A percentile compares a stretch with the other conserved stretches of the same genome.
phyloP scores from a whole-genome alignment of 2,797 vertebrate genomes.

The Oreortyx pictus region DNA sequence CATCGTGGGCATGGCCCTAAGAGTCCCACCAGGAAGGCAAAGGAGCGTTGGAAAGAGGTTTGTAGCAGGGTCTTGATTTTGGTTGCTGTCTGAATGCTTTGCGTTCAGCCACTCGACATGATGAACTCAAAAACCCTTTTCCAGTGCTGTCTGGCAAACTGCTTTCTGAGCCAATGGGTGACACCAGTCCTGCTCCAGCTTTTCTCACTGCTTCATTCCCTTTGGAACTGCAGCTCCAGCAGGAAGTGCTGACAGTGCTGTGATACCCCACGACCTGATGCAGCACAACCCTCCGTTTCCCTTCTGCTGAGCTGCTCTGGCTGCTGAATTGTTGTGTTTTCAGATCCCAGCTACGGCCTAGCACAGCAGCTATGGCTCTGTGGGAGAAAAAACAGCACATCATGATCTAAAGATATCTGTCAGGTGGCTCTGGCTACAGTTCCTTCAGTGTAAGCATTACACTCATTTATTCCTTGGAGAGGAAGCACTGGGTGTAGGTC shows the following conservation, averaged over 20 bases:
- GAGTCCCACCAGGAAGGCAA: not conserved
- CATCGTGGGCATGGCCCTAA: fast-evolving
- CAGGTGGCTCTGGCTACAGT: not conserved
- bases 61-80: not conserved
- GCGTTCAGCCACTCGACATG: not conserved
- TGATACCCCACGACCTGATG: slow-evolving; percentile 7
- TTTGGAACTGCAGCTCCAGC: not conserved
- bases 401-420: not conserved
- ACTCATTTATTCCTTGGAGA: not conserved
- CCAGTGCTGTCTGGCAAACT: not conserved
- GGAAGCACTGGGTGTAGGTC: not conserved
- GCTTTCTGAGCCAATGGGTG: not conserved
- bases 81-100: not conserved
- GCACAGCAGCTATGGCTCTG: not conserved
- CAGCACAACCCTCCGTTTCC: not conserved
- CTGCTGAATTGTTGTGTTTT: not conserved
- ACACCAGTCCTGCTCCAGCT: not conserved
- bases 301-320: not conserved
- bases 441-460: not conserved
- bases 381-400: not conserved
- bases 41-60: too few relatives aligned
- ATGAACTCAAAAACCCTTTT: not conserved
- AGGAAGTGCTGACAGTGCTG: not conserved
- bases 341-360: not conserved
- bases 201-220: not conserved